Evolutionary conservation across 2,888 invertebrate genomes (phyloP).

Genomic region (Cetonia aurata): DNA sequence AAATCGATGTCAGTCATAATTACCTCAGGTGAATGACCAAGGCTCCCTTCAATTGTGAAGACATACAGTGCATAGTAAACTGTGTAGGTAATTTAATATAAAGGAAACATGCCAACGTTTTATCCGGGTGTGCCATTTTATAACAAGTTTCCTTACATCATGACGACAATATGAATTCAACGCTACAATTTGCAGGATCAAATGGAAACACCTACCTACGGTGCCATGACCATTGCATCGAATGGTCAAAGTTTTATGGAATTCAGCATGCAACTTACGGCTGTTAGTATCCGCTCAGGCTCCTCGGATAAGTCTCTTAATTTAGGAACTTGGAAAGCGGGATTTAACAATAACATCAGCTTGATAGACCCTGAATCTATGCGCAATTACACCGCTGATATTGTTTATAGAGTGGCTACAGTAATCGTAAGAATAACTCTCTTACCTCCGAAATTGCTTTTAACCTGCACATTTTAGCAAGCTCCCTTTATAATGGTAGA

Average conservation of each 20-base stretch:
- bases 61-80: no score
- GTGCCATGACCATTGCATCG: slow-evolving; percentile 73
- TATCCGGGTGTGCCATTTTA: no score
- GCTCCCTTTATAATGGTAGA: slow-evolving; percentile 85
- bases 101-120: no score
- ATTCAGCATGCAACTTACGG: slow-evolving; percentile 79
- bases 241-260: slow-evolving; percentile 83
- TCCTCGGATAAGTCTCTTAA: slow-evolving; percentile 78
- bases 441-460: slow-evolving; percentile 11
- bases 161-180: no score
- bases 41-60: no score
- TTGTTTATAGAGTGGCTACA: slow-evolving; percentile 89
- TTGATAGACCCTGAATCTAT: slow-evolving; percentile 76
- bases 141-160: no score
- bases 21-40: no score
- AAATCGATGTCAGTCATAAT: no score
- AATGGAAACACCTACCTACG: slow-evolving; percentile 78
- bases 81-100: no score
- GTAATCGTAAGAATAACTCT: slow-evolving; percentile 75
- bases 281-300: slow-evolving; percentile 79
- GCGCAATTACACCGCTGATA: slow-evolving; percentile 82
- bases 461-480: slow-evolving; percentile 71
- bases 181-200: slow-evolving; percentile 55
- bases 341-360: slow-evolving; percentile 76
- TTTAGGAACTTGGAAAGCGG: slow-evolving; percentile 84